These are phyloP conservation scores for Ceyx cyanopectus DNA, from an alignment of 2,113 vertebrate genomes.

Conservation along the genomic window DNA sequence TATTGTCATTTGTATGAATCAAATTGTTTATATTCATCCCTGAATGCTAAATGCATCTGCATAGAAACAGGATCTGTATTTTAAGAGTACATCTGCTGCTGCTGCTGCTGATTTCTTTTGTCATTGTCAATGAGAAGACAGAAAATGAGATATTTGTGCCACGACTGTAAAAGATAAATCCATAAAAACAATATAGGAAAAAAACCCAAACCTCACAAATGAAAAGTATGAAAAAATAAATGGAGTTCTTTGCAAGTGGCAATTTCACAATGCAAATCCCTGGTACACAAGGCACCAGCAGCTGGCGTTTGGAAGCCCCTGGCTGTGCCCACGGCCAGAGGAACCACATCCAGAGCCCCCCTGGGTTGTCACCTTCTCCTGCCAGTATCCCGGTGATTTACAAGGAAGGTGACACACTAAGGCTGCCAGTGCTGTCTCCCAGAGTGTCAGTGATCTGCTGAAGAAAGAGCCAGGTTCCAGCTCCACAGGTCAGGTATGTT, in stretches of 20 bases:
- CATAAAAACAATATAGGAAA: background rate
- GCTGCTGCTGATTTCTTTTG: slow-evolving; percentile 51
- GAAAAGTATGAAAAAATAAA: slow-evolving; percentile 36
- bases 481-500: rapidly evolving
- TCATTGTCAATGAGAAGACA: slow-evolving; percentile 42
- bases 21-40: slow-evolving; percentile 38
- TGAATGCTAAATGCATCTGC: slow-evolving; percentile 55
- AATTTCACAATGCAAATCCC: slow-evolving; percentile 41
- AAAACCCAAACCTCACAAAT: background rate
- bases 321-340: background rate
- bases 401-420: background rate
- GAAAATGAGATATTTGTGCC: slow-evolving; percentile 47
- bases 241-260: slow-evolving; percentile 30
- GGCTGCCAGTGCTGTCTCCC: background rate
- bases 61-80: slow-evolving; percentile 47
- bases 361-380: background rate
- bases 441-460: background rate
- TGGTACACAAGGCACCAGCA: background rate
- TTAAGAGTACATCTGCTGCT: slow-evolving; percentile 59
- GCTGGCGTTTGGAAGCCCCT: background rate
- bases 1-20: slow-evolving; percentile 9
- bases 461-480: background rate
- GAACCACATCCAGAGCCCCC: background rate
- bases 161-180: slow-evolving; percentile 15
- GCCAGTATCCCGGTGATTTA: rapidly evolving